Evolutionary conservation across 2,888 invertebrate species (phyloP), one percentile per base, ranked within the genome.

Genomic region (Athetis lepigone): DNA sequence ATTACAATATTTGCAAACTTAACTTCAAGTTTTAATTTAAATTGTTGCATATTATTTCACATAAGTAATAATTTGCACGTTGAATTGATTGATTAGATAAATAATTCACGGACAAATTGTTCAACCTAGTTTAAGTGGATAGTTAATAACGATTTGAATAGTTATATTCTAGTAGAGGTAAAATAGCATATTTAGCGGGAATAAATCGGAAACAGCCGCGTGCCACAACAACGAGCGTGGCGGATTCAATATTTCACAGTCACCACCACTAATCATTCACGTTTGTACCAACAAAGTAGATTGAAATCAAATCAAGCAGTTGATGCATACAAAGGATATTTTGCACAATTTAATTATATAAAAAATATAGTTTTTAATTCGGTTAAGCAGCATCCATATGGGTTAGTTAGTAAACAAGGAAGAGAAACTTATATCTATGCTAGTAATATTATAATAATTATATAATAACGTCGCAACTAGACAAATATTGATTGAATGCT

Each of bases 201-300:
- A 83, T 85, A 82, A 73, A 85, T 82, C 84, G 74, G 85, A 85
- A 78, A 74, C 71, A 77, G 85, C 88, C 91, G 90, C 91, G 92
- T 91, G 92, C 88, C 83, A 76, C 80, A 75, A 80, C 81, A 86
- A 85, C 85, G 81, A 89, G 87, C 93, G 92, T 92, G 78, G 79
- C 92, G 74, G 88, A 94, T 93, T 72, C 88, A 84, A 94, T 94
- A 90, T 87, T 90, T 90, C 91, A 94, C 94, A 93, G 87, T 89
- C 84, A 85, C 91, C 89, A 90, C 88, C 81, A 81, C 88, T 91
- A 93, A 93, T 93, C 90, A 90, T 90, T 88, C 85, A 80, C 85
- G 85, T 90, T 91, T 91, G 88, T 88, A 88, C 84, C 86, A 85
- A 87, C 86, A 85, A 88, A 90, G 84, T 86, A 86, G 86, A 90